Conservation (phyloP, 1,140 invertebrate species). For the Leptopilina boulardi region DNA sequence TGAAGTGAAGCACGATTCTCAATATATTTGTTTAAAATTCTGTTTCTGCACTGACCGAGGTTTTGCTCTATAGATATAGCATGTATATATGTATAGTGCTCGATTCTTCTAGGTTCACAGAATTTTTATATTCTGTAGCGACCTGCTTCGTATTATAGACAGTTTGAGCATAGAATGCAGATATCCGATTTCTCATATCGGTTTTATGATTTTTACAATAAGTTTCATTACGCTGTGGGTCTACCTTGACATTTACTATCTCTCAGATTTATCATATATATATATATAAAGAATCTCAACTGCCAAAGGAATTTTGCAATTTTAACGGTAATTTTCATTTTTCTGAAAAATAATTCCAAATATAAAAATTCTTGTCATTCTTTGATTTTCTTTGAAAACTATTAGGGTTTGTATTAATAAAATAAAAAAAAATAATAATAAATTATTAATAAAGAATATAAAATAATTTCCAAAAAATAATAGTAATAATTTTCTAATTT, state of each 20-base stretch:
- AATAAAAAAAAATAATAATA: no score
- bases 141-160: conserved; percentile 47
- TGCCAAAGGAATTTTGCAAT: background rate
- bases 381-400: no score
- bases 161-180: conserved; percentile 49
- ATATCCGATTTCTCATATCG: conserved; percentile 55
- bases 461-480: no score
- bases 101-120: background rate
- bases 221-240: conserved; percentile 52
- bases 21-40: conserved; percentile 49
- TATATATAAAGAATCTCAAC: background rate
- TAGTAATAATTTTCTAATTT: no score
- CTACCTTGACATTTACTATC: background rate
- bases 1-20: background rate
- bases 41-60: conserved; percentile 4
- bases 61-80: no score
- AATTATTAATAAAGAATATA: no score
- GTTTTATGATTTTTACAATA: conserved; percentile 62
- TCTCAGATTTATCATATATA: background rate
- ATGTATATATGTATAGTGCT: background rate
- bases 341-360: no score
- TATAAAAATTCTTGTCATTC: no score
- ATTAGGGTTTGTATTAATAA: no score
- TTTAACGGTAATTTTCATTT: no score
- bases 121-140: conserved; percentile 40